phyloP scores from a whole-genome alignment of 2,797 vertebrate species.

The Brachyrhaphis roseni region DNA sequence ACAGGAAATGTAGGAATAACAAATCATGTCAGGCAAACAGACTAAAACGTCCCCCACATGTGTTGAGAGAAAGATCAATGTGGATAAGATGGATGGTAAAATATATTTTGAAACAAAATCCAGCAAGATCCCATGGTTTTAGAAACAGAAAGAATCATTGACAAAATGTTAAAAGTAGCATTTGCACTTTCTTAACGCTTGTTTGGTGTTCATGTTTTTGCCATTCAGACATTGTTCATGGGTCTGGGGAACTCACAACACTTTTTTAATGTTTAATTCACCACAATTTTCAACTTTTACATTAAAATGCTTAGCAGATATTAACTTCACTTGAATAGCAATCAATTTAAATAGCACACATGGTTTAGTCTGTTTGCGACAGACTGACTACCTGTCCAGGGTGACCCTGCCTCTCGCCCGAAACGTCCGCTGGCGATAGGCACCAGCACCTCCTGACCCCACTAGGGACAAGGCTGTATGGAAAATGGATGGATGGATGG shows the following conservation, averaged over 20 bases:
- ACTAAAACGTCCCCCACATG: slow-evolving; percentile 47
- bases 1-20: slow-evolving; percentile 54
- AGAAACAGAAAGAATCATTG: background rate
- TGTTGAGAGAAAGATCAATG: slow-evolving; percentile 51
- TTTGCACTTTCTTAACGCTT: background rate
- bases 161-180: background rate
- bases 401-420: background rate
- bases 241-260: background rate
- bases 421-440: background rate
- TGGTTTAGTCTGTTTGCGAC: background rate
- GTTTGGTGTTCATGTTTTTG: background rate
- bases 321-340: background rate
- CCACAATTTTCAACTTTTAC: background rate
- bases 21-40: slow-evolving; percentile 50
- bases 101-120: slow-evolving; percentile 29
- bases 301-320: background rate
- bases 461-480: too few species aligned
- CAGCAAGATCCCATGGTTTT: background rate
- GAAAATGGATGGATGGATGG: too few species aligned
- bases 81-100: slow-evolving; percentile 23
- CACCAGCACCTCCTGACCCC: too few species aligned
- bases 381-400: too few species aligned
- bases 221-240: background rate
- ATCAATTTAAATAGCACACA: background rate
- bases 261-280: background rate